phyloP scores from a whole-genome alignment of 2,797 vertebrate genomes.

The Sternarchorhynchus goeldii region DNA sequence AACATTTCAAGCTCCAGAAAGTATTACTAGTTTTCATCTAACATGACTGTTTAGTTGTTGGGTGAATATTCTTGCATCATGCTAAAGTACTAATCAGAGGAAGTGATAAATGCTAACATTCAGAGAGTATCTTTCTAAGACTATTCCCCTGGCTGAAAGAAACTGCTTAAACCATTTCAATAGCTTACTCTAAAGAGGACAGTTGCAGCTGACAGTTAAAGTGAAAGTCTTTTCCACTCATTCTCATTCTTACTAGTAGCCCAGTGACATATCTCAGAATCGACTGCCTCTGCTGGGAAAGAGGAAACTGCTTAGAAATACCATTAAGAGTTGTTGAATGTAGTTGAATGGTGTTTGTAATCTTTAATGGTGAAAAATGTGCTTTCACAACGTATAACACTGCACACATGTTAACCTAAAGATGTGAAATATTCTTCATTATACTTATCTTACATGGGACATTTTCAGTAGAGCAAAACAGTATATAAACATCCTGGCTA shows the following conservation, averaged over 20 bases:
- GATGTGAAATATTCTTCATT: background rate
- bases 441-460: background rate
- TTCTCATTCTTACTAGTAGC: slow-evolving; percentile 29
- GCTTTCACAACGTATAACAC: background rate
- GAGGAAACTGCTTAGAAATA: slow-evolving; percentile 26
- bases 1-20: background rate
- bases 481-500: slow-evolving; percentile 18
- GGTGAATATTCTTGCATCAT: slow-evolving; percentile 6
- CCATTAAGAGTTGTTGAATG: slow-evolving; percentile 20
- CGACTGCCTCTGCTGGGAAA: slow-evolving; percentile 49
- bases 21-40: background rate
- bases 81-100: slow-evolving; percentile 25
- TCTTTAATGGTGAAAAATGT: slow-evolving; percentile 54
- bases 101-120: slow-evolving; percentile 43
- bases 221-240: slow-evolving; percentile 37
- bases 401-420: background rate
- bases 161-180: slow-evolving; percentile 40
- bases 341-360: slow-evolving; percentile 1
- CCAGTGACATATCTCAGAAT: slow-evolving; percentile 45
- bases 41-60: background rate
- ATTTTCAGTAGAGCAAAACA: background rate
- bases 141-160: slow-evolving; percentile 28
- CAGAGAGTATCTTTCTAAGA: slow-evolving; percentile 26
- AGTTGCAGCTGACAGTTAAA: slow-evolving; percentile 32
- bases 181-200: slow-evolving; percentile 34